Base-by-base conservation (phyloP, 2,797 vertebrate species). In the Paguma larvata region DNA sequence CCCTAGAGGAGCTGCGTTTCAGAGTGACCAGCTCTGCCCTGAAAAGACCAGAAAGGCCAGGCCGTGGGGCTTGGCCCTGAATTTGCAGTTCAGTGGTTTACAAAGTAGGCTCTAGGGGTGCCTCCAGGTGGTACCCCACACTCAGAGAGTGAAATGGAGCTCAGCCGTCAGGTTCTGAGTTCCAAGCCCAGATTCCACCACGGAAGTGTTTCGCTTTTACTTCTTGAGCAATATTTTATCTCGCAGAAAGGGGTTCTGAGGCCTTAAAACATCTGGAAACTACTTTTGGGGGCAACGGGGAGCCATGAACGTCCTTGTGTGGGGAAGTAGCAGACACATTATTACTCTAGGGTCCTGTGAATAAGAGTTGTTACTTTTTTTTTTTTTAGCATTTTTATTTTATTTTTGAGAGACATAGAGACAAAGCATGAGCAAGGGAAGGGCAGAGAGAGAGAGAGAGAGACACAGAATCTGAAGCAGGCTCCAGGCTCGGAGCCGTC, bases 11-110 rank as follows among this genome's bases (percentile, higher is more conserved):
- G 30, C 53, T 90, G 53, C 85, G 34, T 89, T 90, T 77, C 68
- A 34, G 5, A 15, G 65, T 67, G 89, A 25, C 72, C 56, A 70
- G 30, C 32, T 77, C 59, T 14, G 93, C 82, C 46, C 14, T 53
- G 62, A 82, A 65, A 75, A 30, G 70, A 80, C 70, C 68, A 46
- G 46, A 27, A 91, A 67, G 41, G 72, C 65, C n/a, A 41, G 65
- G 21, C 82, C 68, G 2, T 92, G 85, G 80, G 38, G 41, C 63
- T 73, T 51, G 78, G 53, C n/a, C 32, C 32, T 32, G 86, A 78
- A 48, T 59, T 73, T 96, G 46, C 23, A 91, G 79, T 85, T 94
- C 56, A 73, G 23, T 21, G 53, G 41, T 91, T 96, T 96, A 87
- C 85, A 89, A 67, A 96, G 73, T 75, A 83, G 94, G 62, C 46